Percentiles rank a stretch among this genome's conserved stretches.
Conservation (phyloP, 2,888 invertebrate genomes). For the Hetaerina titia region DNA sequence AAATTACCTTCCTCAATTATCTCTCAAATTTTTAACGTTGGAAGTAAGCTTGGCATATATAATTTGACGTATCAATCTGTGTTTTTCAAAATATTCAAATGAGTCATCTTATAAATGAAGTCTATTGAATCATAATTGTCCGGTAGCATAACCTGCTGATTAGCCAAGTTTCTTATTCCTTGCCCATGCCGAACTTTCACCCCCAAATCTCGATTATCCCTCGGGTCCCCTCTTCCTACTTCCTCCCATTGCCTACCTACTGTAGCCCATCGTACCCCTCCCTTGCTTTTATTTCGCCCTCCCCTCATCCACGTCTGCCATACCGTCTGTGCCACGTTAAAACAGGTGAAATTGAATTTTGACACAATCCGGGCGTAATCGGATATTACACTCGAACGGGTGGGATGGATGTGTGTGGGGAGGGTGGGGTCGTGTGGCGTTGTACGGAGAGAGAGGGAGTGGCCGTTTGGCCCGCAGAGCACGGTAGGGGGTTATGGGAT, state of each 20-base stretch:
- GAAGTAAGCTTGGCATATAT: too few species aligned
- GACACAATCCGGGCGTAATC: slow-evolving; percentile 29
- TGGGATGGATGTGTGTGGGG: not conserved
- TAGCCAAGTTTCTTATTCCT: not conserved
- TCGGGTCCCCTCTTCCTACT: not conserved
- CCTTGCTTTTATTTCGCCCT: not conserved
- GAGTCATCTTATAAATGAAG: not conserved
- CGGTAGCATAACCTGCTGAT: not conserved
- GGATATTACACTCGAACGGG: not conserved
- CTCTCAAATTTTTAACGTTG: too few species aligned
- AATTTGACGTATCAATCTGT: too few species aligned
- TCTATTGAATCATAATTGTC: not conserved
- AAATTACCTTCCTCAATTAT: too few species aligned
- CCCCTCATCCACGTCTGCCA: not conserved
- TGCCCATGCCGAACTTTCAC: not conserved
- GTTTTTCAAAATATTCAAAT: too few species aligned
- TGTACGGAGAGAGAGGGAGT: not conserved
- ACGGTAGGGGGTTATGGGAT: too few species aligned
- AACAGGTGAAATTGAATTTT: slow-evolving; percentile 16
- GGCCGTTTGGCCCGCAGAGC: too few species aligned
- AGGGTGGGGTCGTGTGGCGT: not conserved
- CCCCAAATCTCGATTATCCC: not conserved
- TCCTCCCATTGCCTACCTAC: not conserved
- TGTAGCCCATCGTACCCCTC: too few species aligned
- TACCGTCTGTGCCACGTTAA: not conserved